Base-by-base conservation (phyloP, 2,113 vertebrate species). In the Phoenicopterus ruber region DNA sequence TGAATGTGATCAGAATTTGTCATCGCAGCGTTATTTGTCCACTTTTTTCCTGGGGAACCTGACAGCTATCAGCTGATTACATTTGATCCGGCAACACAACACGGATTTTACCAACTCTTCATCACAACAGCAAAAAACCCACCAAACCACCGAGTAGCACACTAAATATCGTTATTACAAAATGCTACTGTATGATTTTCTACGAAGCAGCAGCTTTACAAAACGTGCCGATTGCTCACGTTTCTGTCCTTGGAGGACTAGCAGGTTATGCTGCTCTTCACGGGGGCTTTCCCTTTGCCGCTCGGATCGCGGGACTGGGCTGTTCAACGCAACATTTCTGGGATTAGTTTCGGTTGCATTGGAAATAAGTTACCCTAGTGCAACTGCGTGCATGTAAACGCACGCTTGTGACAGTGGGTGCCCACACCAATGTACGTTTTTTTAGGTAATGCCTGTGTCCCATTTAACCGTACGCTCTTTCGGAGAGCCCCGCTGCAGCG, bases 221-320 rank as follows among this genome's bases (percentile, higher is more conserved):
- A 74, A 93, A 67, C 1, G 25, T n/a, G 26, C 8, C 1, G 0
- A n/a, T 54, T 58, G 50, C 63, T 49, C 42, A 34, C 5, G 0
- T 74, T 66, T 73, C 59, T 82, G 38, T 18, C 34, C 32, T 31
- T 12, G 3, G 5, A 46, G 54, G 9, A 61, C 0, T 1, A 72
- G 36, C 11, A 80, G 24, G 6, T 42, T 22, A 13, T 21, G 4
- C 3, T 58, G 2, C 7, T 57, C 25, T 80, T 77, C 11, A 20
- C 2, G 36, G 9, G 14, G 4, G 42, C 7, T 76, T 85, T 42
- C n/a, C 6, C 20, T 71, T 72, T 84, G 32, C 26, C 54, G 62
- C 25, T 24, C 0, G 0, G 7, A 66, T 2, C 13, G 16, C 5
- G 9, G 8, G 46, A 13, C 4, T 0, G 11, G 17, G 47, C 10